Conservation (phyloP, 1,140 invertebrate genomes). For the Neomicropteryx cornuta region DNA sequence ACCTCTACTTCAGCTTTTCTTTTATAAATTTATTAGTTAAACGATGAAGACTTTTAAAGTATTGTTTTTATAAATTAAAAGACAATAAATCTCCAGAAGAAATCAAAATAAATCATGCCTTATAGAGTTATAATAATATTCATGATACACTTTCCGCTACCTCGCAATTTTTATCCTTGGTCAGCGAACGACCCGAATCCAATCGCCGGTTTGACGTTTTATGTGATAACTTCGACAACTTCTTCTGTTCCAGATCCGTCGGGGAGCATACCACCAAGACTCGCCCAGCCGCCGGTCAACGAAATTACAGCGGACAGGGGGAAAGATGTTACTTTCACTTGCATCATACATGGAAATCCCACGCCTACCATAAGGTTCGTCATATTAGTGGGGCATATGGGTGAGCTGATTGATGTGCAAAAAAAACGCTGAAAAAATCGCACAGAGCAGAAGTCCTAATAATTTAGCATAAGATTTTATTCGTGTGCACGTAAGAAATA, state of each 20-base stretch:
- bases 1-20: no score
- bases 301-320: slow-evolving; percentile 49
- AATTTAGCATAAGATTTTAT: neutral
- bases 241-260: slow-evolving; percentile 34
- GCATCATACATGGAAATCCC: slow-evolving; percentile 59
- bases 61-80: no score
- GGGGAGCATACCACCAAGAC: slow-evolving; percentile 47
- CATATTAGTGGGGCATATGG: neutral
- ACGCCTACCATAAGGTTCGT: slow-evolving; percentile 53
- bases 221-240: no score
- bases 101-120: no score
- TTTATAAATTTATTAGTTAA: no score
- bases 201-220: no score
- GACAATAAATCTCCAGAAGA: no score
- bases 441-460: slow-evolving; percentile 1
- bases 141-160: no score
- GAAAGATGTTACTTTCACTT: slow-evolving; percentile 52
- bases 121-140: no score
- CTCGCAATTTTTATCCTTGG: no score
- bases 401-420: neutral
- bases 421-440: slow-evolving; percentile 3
- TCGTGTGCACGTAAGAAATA: neutral
- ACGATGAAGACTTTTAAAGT: no score
- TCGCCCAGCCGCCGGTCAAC: slow-evolving; percentile 48
- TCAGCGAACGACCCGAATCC: no score